Conservation (phyloP, 2,113 vertebrate genomes). For the Pachycephala philippinensis region DNA sequence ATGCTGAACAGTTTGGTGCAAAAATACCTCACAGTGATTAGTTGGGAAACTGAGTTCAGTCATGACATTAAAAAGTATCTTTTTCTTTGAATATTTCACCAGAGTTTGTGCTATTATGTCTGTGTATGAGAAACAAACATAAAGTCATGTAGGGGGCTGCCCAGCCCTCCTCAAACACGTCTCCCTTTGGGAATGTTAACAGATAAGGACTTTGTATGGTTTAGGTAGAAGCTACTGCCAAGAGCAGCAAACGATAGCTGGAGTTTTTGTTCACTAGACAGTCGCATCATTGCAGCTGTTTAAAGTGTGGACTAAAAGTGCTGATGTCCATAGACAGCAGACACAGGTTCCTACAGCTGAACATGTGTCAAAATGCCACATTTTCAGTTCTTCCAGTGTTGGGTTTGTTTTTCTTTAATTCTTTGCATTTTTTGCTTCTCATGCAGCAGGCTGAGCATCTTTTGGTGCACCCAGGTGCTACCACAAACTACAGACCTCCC, state of each 20-base stretch:
- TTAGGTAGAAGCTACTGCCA: neutral
- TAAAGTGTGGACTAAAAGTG: neutral
- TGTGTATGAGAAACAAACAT: neutral
- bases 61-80: neutral
- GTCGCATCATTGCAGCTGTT: neutral
- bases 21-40: neutral
- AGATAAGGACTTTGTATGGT: neutral
- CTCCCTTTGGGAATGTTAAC: neutral
- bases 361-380: neutral
- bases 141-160: neutral
- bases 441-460: neutral
- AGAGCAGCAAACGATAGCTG: neutral
- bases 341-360: neutral
- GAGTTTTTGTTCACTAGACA: neutral
- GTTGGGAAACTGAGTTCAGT: neutral
- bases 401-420: neutral
- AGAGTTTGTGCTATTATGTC: neutral
- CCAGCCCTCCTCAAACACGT: neutral
- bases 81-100: neutral
- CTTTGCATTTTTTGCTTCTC: neutral
- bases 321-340: neutral
- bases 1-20: neutral
- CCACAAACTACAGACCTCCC: neutral
- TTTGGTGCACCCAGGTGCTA: neutral
- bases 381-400: neutral